Percentiles rank a stretch among this genome's conserved stretches.
Evolutionary conservation across 2,797 vertebrate genomes (phyloP).

Genomic region (Thripadectes ignobilis): DNA sequence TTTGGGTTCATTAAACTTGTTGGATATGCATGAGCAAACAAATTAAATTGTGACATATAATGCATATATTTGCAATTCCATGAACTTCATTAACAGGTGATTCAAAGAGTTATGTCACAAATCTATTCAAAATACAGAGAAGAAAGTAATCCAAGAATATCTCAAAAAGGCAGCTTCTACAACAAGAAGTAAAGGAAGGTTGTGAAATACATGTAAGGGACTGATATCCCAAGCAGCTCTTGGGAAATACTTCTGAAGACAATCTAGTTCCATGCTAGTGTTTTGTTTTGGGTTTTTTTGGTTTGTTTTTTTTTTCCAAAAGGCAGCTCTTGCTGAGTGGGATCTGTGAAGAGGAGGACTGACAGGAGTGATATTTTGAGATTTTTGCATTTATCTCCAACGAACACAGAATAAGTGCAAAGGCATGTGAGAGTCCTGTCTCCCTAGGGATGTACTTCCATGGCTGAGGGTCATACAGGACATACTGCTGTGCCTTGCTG

Average conservation of each 20-base stretch:
- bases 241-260: neutral
- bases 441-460: neutral
- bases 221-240: neutral
- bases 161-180: neutral
- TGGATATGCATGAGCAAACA: neutral
- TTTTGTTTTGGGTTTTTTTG: no score
- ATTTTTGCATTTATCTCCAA: neutral
- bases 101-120: neutral
- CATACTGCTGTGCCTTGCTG: neutral
- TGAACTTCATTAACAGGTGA: neutral
- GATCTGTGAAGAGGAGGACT: neutral
- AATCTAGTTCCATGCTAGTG: rapidly evolving
- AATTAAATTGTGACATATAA: neutral
- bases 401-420: neutral
- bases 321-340: rapidly evolving
- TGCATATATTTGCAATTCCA: neutral
- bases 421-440: neutral
- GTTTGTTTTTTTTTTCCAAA: neutral
- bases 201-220: neutral
- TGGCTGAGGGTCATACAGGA: neutral
- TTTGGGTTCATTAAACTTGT: neutral
- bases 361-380: neutral
- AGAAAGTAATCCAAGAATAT: neutral
- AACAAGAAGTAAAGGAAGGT: neutral
- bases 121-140: neutral